Percentiles rank a stretch among this genome's conserved stretches.
Conservation (phyloP, 2,113 vertebrate species). For the Neolamprologus modestus region DNA sequence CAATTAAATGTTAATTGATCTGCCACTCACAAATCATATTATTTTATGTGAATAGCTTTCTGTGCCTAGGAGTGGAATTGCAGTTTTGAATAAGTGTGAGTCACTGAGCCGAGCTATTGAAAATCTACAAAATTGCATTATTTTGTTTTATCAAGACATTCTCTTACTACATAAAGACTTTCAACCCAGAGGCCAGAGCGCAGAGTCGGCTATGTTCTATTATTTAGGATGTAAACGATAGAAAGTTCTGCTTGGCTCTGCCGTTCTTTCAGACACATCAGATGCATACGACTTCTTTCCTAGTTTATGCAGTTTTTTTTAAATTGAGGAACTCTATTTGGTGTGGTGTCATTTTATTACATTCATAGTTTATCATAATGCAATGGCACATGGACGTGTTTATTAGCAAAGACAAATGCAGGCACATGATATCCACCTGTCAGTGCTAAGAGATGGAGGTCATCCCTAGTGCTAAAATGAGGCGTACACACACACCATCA, state of each 20-base stretch:
- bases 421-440: background rate
- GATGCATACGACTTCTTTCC: background rate
- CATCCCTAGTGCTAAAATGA: background rate
- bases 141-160: background rate
- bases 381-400: background rate
- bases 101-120: background rate
- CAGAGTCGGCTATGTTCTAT: background rate
- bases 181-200: background rate
- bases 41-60: background rate
- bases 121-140: background rate
- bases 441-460: background rate
- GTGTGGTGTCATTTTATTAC: background rate
- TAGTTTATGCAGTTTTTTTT: background rate
- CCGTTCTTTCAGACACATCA: background rate
- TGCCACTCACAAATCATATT: background rate
- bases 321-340: slow-evolving; percentile 14
- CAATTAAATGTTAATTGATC: slow-evolving; percentile 8
- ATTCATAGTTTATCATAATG: background rate
- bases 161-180: background rate
- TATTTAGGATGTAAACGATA: background rate
- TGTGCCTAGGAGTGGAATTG: background rate
- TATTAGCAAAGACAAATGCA: background rate
- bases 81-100: background rate
- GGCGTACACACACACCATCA: background rate
- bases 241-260: background rate